phyloP scores from a whole-genome alignment of 2,888 invertebrate genomes.

The Ethmia dodecea region DNA sequence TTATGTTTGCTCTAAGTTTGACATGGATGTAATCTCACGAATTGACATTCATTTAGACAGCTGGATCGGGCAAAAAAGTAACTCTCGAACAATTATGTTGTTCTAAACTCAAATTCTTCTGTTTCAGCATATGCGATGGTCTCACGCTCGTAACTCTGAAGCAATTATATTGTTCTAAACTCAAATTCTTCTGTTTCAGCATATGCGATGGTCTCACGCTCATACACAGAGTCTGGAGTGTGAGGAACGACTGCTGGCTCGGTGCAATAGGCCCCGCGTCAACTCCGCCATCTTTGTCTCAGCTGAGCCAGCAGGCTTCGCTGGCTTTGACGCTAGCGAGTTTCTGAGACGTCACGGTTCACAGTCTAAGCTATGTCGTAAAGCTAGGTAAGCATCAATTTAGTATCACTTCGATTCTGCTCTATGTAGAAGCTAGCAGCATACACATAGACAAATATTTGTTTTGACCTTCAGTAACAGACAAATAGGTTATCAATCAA shows the following conservation, averaged over 20 bases:
- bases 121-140: constrained; percentile 85
- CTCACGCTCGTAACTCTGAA: too few relatives aligned
- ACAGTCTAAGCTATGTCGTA: constrained; percentile 87
- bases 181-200: constrained; percentile 57
- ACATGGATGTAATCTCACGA: too few relatives aligned
- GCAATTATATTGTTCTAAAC: too few relatives aligned
- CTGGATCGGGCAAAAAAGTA: too few relatives aligned
- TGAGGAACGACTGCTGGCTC: constrained; percentile 76
- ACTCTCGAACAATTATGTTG: too few relatives aligned
- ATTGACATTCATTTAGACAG: too few relatives aligned
- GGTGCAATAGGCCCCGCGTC: constrained; percentile 83
- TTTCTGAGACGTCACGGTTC: constrained; percentile 88
- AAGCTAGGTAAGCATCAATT: constrained; percentile 82
- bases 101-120: constrained; percentile 1
- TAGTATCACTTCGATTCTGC: too few relatives aligned
- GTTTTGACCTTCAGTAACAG: too few relatives aligned
- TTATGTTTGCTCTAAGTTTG: too few relatives aligned
- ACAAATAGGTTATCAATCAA: too few relatives aligned
- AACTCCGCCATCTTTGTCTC: constrained; percentile 92
- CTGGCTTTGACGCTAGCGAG: constrained; percentile 88
- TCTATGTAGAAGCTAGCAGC: too few relatives aligned
- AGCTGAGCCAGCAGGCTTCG: constrained; percentile 84
- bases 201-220: constrained; percentile 84
- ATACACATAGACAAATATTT: too few relatives aligned
- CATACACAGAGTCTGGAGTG: constrained; percentile 81